Evolutionary conservation across 2,888 invertebrate genomes (phyloP).

Genomic region (Caenorhabditis sp.): DNA sequence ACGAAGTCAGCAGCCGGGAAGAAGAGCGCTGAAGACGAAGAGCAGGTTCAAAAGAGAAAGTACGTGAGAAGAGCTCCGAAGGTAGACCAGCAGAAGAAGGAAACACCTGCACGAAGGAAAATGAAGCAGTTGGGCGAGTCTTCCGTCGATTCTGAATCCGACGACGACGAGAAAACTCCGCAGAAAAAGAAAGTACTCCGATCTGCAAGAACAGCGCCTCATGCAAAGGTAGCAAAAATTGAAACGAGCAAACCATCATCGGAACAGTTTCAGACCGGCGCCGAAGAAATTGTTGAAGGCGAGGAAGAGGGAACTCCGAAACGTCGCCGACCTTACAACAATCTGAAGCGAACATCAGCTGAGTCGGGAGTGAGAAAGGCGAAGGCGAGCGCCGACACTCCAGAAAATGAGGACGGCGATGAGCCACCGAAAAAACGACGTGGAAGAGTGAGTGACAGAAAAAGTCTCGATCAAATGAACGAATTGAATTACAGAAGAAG

Average conservation of each 20-base stretch:
- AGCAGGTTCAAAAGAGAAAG: too few relatives aligned
- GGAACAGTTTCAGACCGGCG: too few relatives aligned
- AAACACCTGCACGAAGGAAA: neutral
- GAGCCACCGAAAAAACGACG: constrained; percentile 17
- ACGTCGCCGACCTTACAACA: neutral
- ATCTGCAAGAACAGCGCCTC: neutral
- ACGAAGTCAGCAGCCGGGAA: too few relatives aligned
- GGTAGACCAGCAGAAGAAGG: neutral
- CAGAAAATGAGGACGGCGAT: constrained; percentile 5
- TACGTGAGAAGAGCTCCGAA: too few relatives aligned
- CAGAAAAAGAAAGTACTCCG: constrained; percentile 1
- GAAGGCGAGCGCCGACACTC: neutral
- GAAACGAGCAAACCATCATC: too few relatives aligned
- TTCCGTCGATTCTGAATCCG: constrained; percentile 32
- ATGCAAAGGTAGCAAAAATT: neutral
- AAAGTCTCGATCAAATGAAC: neutral
- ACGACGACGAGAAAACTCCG: neutral
- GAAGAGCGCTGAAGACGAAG: neutral
- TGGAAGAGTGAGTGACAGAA: constrained; percentile 10
- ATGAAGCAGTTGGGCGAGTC: constrained; percentile 30
- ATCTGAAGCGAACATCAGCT: neutral
- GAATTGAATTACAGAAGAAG: constrained; percentile 29
- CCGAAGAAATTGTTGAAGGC: neutral
- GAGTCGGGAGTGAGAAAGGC: neutral
- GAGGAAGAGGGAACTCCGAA: neutral